phyloP scores from a whole-genome alignment of 1,140 invertebrate genomes.

The Macrobrachium rosenbergii region DNA sequence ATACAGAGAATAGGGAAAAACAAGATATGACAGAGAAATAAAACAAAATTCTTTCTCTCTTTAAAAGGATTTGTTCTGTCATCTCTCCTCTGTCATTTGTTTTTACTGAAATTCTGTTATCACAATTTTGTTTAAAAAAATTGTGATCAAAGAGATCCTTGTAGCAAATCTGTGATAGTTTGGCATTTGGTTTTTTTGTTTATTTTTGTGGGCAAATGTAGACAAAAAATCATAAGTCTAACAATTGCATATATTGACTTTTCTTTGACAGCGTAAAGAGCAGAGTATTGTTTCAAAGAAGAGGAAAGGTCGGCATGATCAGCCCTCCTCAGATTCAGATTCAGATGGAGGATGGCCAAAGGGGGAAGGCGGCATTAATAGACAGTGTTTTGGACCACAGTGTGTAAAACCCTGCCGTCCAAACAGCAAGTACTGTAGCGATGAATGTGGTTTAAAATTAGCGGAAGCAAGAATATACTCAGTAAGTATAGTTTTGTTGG shows the following conservation, averaged over 20 bases:
- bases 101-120: not conserved
- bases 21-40: too few relatives aligned
- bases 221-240: too few relatives aligned
- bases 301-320: conserved; percentile 44
- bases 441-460: conserved; percentile 92
- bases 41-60: too few relatives aligned
- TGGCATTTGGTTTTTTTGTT: too few relatives aligned
- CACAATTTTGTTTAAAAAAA: not conserved
- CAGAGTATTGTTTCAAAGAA: conserved; percentile 29
- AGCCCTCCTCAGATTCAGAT: conserved; percentile 37
- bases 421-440: conserved; percentile 95
- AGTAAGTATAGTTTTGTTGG: conserved; percentile 70
- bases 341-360: conserved; percentile 37
- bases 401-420: conserved; percentile 84
- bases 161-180: too few relatives aligned
- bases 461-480: conserved; percentile 89
- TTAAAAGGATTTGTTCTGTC: too few relatives aligned
- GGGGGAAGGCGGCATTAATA: not conserved
- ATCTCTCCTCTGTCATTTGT: not conserved
- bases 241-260: too few relatives aligned
- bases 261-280: conserved; percentile 40
- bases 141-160: not conserved
- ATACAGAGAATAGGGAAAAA: too few relatives aligned
- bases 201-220: too few relatives aligned
- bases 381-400: conserved; percentile 92